Evolutionary conservation across 2,888 invertebrate species (phyloP), one percentile per base, ranked within the genome.

Genomic region (Tineola bisselliella): DNA sequence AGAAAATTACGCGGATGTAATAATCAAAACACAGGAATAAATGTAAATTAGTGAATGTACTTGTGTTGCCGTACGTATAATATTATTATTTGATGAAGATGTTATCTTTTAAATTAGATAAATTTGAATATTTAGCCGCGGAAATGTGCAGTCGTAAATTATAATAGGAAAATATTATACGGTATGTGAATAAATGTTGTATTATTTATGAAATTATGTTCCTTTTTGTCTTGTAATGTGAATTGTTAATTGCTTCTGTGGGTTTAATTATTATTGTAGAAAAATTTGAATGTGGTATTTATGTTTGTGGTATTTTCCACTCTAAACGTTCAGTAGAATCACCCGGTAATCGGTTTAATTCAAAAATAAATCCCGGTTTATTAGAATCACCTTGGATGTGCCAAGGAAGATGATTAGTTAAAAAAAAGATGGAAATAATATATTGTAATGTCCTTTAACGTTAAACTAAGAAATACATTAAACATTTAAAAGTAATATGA

Each of bases 41-140:
- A 58, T 58, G 58, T 33, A 15, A 58, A 58, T 58, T 10, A 58
- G 58, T 15, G 33, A 33, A 58, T 17, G 25, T 19, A 56, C 2
- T 8, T n/a, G 30, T 52, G 30, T 56, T 56, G 8, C 25, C 10
- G 38, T 10, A 38, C 38, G 38, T 38, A 38, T 38, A 38, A 38
- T 38, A 38, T 38, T 38, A 12, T 10, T 38, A n/a, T 38, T 12
- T n/a, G 38, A 38, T 38, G 30, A 56, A 52, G 56, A 56, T 58
- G 1, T 12, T 58, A 58, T 58, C 58, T 17, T 19, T 31, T 33
- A 58, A 58, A 58, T 58, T 58, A 58, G 58, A 58, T 58, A 58
- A 58, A 58, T 58, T 58, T 58, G 33, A 58, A 58, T 58, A 58
- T 58, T 19, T 31, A 58, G 33, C 17, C 33, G 33, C 31, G 58